Evolutionary conservation across 1,140 invertebrate species (phyloP), one percentile per base, ranked within the genome.

Genomic region (Lucilia cuprina): DNA sequence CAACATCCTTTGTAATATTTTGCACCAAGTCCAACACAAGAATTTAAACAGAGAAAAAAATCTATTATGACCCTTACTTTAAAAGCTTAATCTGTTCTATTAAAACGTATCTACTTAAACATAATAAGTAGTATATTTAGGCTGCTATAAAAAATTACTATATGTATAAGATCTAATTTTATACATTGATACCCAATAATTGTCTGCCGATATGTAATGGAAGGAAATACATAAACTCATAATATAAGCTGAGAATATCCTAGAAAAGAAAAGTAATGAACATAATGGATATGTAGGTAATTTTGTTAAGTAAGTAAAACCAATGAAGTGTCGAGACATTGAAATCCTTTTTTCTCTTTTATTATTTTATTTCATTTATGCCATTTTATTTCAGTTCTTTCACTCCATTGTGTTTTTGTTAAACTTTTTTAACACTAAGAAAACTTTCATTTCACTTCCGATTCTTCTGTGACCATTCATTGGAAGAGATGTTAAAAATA

Each of bases 311-410:
- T 50, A 49, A 49, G 47, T 80, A 80, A 80, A 80, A 49, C n/a
- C 77, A 80, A 80, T 80, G 77, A 80, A 80, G 41, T 80, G 41
- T 80, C 77, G 77, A 25, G 35, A 49, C 77, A 49, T 49, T 25
- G 77, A 80, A 70, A 80, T 80, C 41, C 77, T 49, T 80, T 80
- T 80, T 49, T 49, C 17, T 49, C 5, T 30, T 60, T 60, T 4
- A 17, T 21, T 70, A 21, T 70, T 70, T 19, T 21, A 21, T 70
- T 21, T 41, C 41, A 41, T 41, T 41, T 41, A 41, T 41, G 41
- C 41, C 41, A 41, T 41, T 41, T 70, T 21, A 21, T 70, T 70
- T 70, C 4, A 21, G 7, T 70, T 70, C 9, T 70, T 70, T 70
- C 21, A 21, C 21, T 70, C 5, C 65, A 19, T 21, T 70, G 17